Evolutionary conservation across 2,113 vertebrate genomes (phyloP).

Genomic region (Andinoacara biseriatus): DNA sequence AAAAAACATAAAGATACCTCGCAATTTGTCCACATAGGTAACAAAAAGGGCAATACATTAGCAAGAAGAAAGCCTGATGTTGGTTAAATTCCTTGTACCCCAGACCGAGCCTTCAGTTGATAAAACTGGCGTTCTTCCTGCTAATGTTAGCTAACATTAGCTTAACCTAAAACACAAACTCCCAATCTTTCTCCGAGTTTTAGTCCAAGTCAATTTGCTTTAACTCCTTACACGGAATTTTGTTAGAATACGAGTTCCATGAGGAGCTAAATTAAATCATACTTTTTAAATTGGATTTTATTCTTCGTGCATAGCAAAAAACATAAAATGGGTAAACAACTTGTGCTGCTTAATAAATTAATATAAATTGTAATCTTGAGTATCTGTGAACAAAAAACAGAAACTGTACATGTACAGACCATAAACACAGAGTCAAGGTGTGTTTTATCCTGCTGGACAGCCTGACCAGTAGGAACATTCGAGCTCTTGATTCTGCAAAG

Average conservation of each 20-base stretch:
- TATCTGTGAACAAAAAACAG: not conserved
- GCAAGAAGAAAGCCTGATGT: not conserved
- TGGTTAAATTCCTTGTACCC: not conserved
- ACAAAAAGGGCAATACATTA: not conserved
- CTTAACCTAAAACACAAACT: not conserved
- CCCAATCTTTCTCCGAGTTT: not conserved
- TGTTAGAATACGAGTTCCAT: not conserved
- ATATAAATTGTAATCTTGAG: no score
- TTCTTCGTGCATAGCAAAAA: not conserved
- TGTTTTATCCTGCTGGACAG: not conserved
- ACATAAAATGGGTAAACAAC: not conserved
- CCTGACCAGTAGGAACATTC: accelerated
- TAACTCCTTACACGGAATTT: not conserved
- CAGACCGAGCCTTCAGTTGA: not conserved
- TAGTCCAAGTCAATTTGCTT: not conserved
- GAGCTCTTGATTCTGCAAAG: not conserved
- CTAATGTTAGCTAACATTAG: not conserved
- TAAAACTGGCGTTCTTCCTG: not conserved
- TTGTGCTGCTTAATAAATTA: no score
- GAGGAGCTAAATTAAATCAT: not conserved
- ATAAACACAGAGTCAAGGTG: not conserved
- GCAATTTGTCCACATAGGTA: not conserved
- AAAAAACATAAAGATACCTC: no score
- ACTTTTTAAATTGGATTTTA: not conserved
- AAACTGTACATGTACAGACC: not conserved